Conservation (phyloP, 2,113 vertebrate species). For the Vombatus ursinus region DNA sequence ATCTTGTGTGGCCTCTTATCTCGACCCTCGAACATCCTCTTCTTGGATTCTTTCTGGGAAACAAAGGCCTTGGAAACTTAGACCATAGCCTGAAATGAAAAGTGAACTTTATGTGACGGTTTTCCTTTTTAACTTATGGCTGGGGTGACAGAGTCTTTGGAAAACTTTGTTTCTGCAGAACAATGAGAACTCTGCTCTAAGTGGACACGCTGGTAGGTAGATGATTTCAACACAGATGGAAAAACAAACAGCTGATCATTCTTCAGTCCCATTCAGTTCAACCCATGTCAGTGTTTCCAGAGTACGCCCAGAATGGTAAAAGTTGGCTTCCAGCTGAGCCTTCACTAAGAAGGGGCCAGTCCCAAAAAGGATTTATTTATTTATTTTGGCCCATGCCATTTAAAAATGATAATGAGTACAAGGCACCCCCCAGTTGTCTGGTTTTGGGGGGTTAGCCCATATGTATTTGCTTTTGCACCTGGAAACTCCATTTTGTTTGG, state of each 20-base stretch:
- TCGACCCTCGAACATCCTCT: conserved; percentile 2
- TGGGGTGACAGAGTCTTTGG: neutral
- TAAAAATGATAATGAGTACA: conserved; percentile 56
- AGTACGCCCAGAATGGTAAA: conserved; percentile 12
- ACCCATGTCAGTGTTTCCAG: conserved; percentile 38
- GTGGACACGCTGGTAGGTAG: neutral
- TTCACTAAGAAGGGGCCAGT: conserved; percentile 14
- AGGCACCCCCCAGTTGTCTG: conserved; percentile 9
- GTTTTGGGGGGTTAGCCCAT: conserved; percentile 14
- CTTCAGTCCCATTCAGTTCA: conserved; percentile 10
- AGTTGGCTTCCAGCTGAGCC: conserved; percentile 2
- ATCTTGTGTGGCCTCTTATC: conserved; percentile 24
- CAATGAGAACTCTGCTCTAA: conserved; percentile 17
- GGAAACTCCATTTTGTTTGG: conserved; percentile 31
- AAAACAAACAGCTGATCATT: conserved; percentile 42
- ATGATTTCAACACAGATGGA: conserved; percentile 47
- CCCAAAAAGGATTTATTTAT: conserved; percentile 54
- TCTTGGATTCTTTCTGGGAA: neutral
- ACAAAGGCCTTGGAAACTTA: neutral
- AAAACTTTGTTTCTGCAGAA: conserved; percentile 60
- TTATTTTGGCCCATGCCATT: conserved; percentile 48
- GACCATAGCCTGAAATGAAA: conserved; percentile 53
- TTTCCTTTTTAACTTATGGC: conserved; percentile 23
- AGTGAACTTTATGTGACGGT: neutral
- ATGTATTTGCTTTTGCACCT: conserved; percentile 25